Conservation (phyloP, 2,113 vertebrate genomes). For the Oenanthe oenanthe region DNA sequence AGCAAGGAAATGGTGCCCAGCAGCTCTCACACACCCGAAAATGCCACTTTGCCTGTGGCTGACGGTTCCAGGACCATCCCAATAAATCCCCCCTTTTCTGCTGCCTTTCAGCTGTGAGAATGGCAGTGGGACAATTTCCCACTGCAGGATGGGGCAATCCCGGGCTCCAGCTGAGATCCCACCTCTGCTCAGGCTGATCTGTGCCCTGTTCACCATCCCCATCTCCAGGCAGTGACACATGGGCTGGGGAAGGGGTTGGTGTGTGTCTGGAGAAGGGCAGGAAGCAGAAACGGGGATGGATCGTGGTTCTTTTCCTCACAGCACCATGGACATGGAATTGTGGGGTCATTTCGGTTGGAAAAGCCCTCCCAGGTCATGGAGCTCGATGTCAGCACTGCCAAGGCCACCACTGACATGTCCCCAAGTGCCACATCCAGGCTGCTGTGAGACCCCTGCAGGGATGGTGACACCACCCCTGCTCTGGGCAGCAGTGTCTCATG, state of each 20-base stretch:
- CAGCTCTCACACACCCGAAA: accelerated
- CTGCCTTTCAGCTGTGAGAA: neutral
- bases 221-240: accelerated
- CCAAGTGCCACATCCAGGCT: neutral
- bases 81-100: neutral
- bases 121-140: accelerated
- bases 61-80: neutral
- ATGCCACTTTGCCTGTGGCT: no score
- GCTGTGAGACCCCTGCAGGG: neutral
- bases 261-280: neutral
- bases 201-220: neutral
- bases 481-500: neutral
- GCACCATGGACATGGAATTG: accelerated
- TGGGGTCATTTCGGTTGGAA: neutral
- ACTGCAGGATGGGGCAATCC: neutral
- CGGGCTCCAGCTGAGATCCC: neutral
- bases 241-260: neutral
- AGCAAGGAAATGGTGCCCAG: neutral
- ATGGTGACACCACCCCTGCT: neutral
- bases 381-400: neutral
- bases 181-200: neutral
- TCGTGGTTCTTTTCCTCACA: accelerated
- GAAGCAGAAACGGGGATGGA: accelerated
- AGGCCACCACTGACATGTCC: neutral
- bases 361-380: neutral